A percentile compares a stretch with the other conserved stretches of the same genome.
These are phyloP conservation scores for Donacobius atricapilla DNA, from an alignment of 2,113 vertebrate genomes.

Conservation along the genomic window DNA sequence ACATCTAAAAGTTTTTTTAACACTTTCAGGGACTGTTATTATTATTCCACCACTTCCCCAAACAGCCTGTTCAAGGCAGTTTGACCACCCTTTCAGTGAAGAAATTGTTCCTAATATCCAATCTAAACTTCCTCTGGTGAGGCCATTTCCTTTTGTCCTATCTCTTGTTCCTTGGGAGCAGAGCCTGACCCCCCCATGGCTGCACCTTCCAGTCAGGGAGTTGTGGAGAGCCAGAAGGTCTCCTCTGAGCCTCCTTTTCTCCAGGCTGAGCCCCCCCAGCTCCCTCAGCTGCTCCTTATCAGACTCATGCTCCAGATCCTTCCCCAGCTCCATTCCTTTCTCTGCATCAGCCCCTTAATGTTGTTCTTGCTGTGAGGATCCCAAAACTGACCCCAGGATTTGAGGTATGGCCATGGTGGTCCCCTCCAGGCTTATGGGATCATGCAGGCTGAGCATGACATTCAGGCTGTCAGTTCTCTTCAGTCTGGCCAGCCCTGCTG, in stretches of 20 bases:
- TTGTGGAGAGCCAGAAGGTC: background rate
- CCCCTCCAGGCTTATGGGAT: background rate
- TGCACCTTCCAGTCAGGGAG: background rate
- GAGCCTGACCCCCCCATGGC: background rate
- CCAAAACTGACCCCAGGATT: background rate
- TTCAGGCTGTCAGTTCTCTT: background rate
- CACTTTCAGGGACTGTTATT: background rate
- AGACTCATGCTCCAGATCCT: background rate
- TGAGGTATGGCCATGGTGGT: background rate
- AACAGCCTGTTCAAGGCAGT: background rate
- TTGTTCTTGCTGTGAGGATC: background rate
- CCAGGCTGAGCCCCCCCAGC: background rate
- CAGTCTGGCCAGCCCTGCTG: background rate
- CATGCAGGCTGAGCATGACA: background rate
- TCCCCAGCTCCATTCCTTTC: background rate
- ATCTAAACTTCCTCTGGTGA: background rate
- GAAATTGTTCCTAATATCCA: background rate
- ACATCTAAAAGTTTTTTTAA: background rate
- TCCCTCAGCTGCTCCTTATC: background rate
- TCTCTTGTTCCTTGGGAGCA: background rate
- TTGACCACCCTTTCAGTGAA: background rate
- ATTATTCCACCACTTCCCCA: background rate
- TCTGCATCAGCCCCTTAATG: background rate
- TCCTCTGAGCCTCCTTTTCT: background rate
- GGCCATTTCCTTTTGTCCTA: background rate